A percentile compares a stretch with the other conserved stretches of the same genome.
These are phyloP conservation scores for Oscheius myriophilus DNA, from an alignment of 2,888 invertebrate genomes.

Conservation along the genomic window DNA sequence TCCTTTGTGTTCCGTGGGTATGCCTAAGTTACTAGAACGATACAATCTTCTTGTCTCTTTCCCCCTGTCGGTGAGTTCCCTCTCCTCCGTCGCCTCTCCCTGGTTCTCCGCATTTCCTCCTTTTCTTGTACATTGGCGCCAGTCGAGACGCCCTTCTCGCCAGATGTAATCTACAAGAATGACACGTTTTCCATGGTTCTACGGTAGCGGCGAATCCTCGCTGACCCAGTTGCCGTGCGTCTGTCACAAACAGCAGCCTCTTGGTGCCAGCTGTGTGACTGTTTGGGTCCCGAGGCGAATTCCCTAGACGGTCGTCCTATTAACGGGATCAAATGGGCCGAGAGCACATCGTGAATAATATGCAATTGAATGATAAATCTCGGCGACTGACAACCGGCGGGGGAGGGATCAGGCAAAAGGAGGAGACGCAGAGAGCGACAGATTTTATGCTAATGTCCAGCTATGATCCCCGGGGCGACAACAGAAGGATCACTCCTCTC, in stretches of 20 bases:
- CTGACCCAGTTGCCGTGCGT: slow-evolving; percentile 22
- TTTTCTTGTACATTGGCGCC: background rate
- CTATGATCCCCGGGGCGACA: slow-evolving; percentile 30
- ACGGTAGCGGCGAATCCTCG: slow-evolving; percentile 27
- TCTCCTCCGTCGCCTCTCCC: no score
- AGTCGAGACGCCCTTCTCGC: slow-evolving; percentile 17
- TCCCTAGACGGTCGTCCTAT: slow-evolving; percentile 25
- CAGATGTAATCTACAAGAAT: slow-evolving; percentile 27
- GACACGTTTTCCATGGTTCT: slow-evolving; percentile 29
- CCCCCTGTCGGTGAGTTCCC: no score
- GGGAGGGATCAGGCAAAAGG: background rate
- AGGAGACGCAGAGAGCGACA: slow-evolving; percentile 22
- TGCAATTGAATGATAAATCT: slow-evolving; percentile 32
- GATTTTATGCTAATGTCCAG: slow-evolving; percentile 30
- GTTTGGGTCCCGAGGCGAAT: slow-evolving; percentile 23
- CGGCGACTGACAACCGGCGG: slow-evolving; percentile 26
- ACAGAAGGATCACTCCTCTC: slow-evolving; percentile 1
- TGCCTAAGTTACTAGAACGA: no score
- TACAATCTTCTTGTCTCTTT: no score
- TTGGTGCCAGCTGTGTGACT: no score
- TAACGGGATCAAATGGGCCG: slow-evolving; percentile 32
- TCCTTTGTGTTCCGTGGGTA: no score
- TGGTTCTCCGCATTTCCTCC: background rate
- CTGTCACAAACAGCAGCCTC: no score
- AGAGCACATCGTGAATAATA: slow-evolving; percentile 32